Evolutionary conservation across 2,888 invertebrate species (phyloP), one percentile per base, ranked within the genome.

Genomic region (Cerastis leucographa): DNA sequence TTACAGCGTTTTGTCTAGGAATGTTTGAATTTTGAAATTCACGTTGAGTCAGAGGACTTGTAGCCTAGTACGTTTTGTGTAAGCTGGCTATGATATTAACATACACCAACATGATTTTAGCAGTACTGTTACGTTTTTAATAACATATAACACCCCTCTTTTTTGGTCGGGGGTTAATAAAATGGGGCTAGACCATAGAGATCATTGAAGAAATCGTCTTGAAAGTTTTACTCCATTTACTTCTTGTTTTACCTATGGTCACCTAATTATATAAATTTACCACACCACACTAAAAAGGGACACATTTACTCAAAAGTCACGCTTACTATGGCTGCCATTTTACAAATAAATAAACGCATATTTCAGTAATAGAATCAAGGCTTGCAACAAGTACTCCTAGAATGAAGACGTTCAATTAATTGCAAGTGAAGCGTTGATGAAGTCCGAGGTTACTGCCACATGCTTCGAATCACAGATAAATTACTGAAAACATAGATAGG

Each of bases 331-430:
- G 42, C 8, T 7, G 42, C 64, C 14, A 64, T 64, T n/a, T 42
- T 17, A 42, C 64, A 64, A 64, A n/a, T n/a, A 54, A 73, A 72
- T 67, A 72, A 46, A 77, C 56, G 5, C 67, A 72, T 46, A 35
- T 80, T 79, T 67, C 73, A 68, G 35, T 71, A 62, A 67, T 44
- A 74, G 51, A 80, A 76, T 54, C 82, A 72, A 81, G 61, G 67
- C 14, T 64, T 49, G 66, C 51, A 35, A 62, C 70, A 35, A 71
- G 54, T 46, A 44, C 54, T 56, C 19, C 59, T 42, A 61, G 71
- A 82, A 49, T 68, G 67, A 25, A 76, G 71, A 70, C 62, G 46
- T 59, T 64, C 71, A 76, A 76, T 76, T 80, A 72, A 80, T 84
- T 72, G 61, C 11, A 44, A 65, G 78, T 61, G 66, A 73, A 19